Conservation (phyloP, 2,797 vertebrate species). For the Periophthalmus magnuspinnatus region DNA sequence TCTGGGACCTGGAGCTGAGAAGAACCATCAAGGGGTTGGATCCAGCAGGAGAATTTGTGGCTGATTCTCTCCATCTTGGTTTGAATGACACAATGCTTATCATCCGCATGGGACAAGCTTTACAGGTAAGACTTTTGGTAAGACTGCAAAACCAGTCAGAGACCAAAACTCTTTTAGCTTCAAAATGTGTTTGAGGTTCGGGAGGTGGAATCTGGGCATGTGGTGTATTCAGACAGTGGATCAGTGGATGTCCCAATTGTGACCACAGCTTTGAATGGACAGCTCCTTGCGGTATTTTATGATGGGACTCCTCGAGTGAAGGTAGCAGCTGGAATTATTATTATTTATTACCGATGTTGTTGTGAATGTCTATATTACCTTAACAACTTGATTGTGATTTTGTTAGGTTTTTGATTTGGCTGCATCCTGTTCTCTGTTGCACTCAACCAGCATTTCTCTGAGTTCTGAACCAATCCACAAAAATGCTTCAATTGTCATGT, state of each 20-base stretch:
- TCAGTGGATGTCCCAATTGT: conserved; percentile 60
- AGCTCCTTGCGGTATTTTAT: conserved; percentile 68
- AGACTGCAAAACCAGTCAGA: not conserved
- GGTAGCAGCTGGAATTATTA: conserved; percentile 20
- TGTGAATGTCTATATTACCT: not conserved
- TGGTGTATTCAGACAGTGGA: conserved; percentile 56
- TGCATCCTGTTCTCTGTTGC: conserved; percentile 62
- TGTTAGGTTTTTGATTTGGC: conserved; percentile 71
- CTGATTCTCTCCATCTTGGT: conserved; percentile 60
- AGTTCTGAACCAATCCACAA: conserved; percentile 57
- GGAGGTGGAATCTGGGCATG: conserved; percentile 62
- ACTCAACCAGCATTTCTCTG: conserved; percentile 57
- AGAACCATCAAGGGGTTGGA: conserved; percentile 52
- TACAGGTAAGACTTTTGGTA: conserved; percentile 61
- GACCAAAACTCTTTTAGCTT: not conserved
- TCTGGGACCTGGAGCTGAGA: conserved; percentile 67
- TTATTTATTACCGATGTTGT: no score
- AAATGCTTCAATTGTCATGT: conserved; percentile 66
- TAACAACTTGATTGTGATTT: not conserved
- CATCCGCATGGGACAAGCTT: conserved; percentile 55
- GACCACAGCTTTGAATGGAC: conserved; percentile 55
- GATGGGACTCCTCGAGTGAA: conserved; percentile 64
- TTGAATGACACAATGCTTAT: conserved; percentile 68
- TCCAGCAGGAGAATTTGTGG: conserved; percentile 42
- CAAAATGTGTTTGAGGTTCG: conserved; percentile 58